Conservation (phyloP, 37 sponge, comb jelly and placozoan species). For the Dysidea cf. avara region DNA sequence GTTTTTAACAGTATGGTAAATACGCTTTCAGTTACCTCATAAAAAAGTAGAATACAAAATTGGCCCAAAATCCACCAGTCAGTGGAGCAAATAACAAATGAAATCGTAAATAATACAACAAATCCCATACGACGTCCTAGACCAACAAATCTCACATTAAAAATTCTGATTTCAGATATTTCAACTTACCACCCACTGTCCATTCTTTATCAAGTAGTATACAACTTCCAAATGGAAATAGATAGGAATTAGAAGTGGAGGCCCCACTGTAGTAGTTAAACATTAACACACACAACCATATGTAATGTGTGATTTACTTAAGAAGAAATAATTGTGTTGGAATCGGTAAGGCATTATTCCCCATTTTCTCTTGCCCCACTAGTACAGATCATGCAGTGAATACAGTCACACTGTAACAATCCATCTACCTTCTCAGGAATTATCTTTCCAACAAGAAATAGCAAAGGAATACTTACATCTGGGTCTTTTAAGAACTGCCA, state of each 20-base stretch:
- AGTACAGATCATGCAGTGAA: not conserved
- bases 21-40: constrained; percentile 9
- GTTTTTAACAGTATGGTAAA: too few relatives aligned
- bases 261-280: constrained; percentile 43
- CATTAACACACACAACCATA: not conserved
- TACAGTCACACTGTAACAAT: not conserved
- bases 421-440: constrained; percentile 54
- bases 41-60: constrained; percentile 58
- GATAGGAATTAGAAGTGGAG: constrained; percentile 77
- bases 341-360: constrained; percentile 60
- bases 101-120: constrained; percentile 41
- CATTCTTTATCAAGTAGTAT: constrained; percentile 34
- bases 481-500: constrained; percentile 80
- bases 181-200: constrained; percentile 49
- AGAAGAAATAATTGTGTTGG: constrained; percentile 81
- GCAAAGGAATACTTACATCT: constrained; percentile 72
- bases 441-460: constrained; percentile 64
- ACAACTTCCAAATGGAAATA: constrained; percentile 82
- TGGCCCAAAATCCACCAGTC: constrained; percentile 70
- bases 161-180: not conserved
- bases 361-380: constrained; percentile 73
- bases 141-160: not conserved
- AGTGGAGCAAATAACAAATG: constrained; percentile 49
- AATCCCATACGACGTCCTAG: constrained; percentile 49
- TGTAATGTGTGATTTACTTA: constrained; percentile 35